These are phyloP conservation scores for Drosophila longiperda DNA, from an alignment of 2,888 invertebrate genomes.

Conservation along the genomic window DNA sequence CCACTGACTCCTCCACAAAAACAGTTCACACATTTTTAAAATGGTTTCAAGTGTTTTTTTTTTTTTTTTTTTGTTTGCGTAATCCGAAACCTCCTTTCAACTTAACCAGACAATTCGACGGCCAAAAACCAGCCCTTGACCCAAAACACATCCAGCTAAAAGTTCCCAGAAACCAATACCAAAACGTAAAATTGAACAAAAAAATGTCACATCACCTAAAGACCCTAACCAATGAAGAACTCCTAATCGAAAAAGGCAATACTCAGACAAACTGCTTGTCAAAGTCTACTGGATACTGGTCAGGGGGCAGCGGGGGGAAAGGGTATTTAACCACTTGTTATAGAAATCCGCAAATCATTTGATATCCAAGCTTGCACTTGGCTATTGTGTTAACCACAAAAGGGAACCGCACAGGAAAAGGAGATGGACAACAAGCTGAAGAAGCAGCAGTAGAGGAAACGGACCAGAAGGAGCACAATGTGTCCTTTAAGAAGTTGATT, in stretches of 20 bases:
- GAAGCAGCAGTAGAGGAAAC: background rate
- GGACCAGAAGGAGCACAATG: background rate
- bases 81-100: conserved; percentile 51
- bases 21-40: background rate
- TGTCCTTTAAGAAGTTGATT: conserved; percentile 24
- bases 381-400: conserved; percentile 32
- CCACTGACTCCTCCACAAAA: background rate
- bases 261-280: conserved; percentile 1
- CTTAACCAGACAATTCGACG: conserved; percentile 64
- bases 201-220: conserved; percentile 2
- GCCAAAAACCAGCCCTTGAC: conserved; percentile 34
- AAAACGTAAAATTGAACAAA: background rate
- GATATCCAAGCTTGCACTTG: conserved; percentile 27
- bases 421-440: background rate
- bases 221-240: background rate
- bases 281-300: background rate
- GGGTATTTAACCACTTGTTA: conserved; percentile 42
- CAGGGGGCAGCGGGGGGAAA: background rate
- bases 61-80: conserved; percentile 16
- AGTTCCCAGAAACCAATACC: conserved; percentile 18
- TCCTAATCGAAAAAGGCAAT: background rate
- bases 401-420: background rate
- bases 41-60: conserved; percentile 44
- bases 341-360: conserved; percentile 29
- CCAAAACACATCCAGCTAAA: conserved; percentile 6